phyloP scores from a whole-genome alignment of 2,113 vertebrate species.

The Heterochromis multidens region DNA sequence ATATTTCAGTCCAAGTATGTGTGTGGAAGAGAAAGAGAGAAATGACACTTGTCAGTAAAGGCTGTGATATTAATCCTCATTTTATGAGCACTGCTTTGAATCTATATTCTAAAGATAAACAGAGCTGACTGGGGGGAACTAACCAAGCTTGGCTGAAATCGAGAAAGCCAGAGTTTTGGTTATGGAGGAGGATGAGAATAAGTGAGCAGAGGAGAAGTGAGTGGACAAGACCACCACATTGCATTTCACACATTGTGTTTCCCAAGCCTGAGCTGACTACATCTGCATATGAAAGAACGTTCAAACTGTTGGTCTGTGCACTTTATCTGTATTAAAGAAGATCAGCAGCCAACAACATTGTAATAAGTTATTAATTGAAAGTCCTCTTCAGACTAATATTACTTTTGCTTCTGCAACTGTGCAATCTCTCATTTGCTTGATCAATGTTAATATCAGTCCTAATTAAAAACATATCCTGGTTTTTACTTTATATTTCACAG shows the following conservation, averaged over 20 bases:
- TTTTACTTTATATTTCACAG: neutral
- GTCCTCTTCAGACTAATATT: neutral
- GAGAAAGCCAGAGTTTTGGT: neutral
- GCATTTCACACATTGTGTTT: neutral
- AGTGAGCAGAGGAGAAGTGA: neutral
- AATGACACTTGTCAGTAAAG: neutral
- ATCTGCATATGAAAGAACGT: neutral
- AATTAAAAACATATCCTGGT: neutral
- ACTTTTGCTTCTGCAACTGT: neutral
- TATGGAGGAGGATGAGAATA: neutral
- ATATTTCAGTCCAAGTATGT: neutral
- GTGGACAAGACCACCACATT: neutral
- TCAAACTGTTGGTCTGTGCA: neutral
- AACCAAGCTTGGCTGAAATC: neutral
- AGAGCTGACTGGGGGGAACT: neutral
- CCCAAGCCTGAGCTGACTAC: neutral
- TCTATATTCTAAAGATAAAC: neutral
- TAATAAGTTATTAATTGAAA: neutral
- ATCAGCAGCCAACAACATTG: neutral
- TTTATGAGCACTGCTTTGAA: neutral
- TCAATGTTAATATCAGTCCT: neutral
- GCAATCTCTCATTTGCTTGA: neutral
- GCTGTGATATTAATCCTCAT: neutral
- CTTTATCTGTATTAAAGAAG: neutral
- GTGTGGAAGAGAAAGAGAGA: neutral